Evolutionary conservation across 2,888 invertebrate species (phyloP).

Genomic region (Osmoderma eremita): DNA sequence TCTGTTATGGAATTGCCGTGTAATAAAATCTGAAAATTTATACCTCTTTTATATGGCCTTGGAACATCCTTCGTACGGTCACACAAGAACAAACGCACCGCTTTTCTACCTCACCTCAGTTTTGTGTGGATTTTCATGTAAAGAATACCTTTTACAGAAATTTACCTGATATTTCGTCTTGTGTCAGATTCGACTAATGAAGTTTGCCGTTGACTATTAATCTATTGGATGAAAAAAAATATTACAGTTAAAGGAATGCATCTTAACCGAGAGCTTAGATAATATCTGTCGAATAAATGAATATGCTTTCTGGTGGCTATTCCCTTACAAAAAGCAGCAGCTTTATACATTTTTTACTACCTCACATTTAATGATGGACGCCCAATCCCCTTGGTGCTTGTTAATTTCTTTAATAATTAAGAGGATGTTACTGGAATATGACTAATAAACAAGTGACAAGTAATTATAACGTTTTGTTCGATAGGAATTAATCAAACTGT

Average conservation of each 20-base stretch:
- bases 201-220: constrained; percentile 57
- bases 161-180: constrained; percentile 52
- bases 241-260: constrained; percentile 51
- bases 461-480: background rate
- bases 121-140: constrained; percentile 13
- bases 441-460: background rate
- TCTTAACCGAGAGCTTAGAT: constrained; percentile 44
- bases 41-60: background rate
- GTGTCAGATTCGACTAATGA: constrained; percentile 56
- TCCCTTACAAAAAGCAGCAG: constrained; percentile 17
- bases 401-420: constrained; percentile 31
- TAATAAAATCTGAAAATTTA: constrained; percentile 11
- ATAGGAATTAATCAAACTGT: no score
- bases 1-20: constrained; percentile 1
- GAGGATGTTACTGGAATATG: constrained; percentile 2
- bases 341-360: constrained; percentile 18
- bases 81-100: background rate
- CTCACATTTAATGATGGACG: constrained; percentile 20
- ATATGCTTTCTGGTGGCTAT: constrained; percentile 32
- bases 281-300: constrained; percentile 41
- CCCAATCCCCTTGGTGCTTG: constrained; percentile 14
- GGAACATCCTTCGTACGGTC: background rate
- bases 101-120: constrained; percentile 35
- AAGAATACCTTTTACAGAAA: constrained; percentile 47
- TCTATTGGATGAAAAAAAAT: constrained; percentile 54